These are phyloP conservation scores for Chelidonichthys spinosus DNA, from an alignment of 2,797 vertebrate species.

Conservation along the genomic window DNA sequence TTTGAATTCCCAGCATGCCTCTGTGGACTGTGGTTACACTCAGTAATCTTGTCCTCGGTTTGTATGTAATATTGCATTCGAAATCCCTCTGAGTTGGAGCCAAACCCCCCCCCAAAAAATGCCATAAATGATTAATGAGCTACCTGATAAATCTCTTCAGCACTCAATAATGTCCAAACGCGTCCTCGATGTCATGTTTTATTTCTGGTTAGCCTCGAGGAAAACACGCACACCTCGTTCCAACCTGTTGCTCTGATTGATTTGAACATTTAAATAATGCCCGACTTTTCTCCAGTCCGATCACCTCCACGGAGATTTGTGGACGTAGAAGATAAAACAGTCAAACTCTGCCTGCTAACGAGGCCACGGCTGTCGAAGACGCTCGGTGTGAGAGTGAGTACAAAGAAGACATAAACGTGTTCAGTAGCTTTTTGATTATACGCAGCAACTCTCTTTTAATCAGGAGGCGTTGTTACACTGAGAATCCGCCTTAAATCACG, in stretches of 20 bases:
- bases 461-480: too few species aligned
- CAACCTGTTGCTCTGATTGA: constrained; percentile 16
- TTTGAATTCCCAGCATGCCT: neutral
- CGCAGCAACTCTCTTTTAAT: too few species aligned
- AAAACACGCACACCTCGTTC: too few species aligned
- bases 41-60: neutral
- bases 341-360: too few species aligned
- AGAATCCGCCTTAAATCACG: too few species aligned
- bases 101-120: neutral
- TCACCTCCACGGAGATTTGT: neutral
- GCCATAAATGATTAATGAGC: neutral
- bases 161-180: neutral
- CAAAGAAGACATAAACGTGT: neutral
- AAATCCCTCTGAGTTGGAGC: neutral
- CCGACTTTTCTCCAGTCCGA: neutral
- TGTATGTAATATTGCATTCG: neutral
- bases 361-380: too few species aligned
- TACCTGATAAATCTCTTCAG: neutral
- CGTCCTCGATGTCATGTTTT: neutral
- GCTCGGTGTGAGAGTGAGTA: neutral
- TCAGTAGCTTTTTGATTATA: too few species aligned
- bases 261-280: neutral
- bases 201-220: neutral
- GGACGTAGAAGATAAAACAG: too few species aligned
- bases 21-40: neutral